Percentiles rank a stretch among this genome's conserved stretches.
Evolutionary conservation across 2,888 invertebrate species (phyloP).

Genomic region (Ptilodon capucinus): DNA sequence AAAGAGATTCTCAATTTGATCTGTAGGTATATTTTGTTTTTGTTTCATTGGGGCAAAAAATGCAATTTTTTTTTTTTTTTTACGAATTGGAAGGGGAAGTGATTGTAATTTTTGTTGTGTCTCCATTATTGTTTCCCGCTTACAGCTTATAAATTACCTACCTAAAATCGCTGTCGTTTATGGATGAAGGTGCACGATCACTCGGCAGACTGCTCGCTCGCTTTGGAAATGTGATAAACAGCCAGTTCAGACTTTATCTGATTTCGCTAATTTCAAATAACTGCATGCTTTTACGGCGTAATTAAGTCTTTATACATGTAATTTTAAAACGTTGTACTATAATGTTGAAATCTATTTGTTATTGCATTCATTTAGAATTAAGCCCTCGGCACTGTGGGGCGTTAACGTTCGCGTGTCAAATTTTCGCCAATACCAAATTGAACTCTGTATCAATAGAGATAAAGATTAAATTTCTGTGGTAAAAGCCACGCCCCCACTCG

Average conservation of each 20-base stretch:
- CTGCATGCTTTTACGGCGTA: conserved; percentile 19
- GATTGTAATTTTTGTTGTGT: no score
- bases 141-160: not conserved
- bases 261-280: conserved; percentile 37
- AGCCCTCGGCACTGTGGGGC: no score
- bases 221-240: conserved; percentile 39
- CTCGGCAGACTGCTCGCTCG: conserved; percentile 21
- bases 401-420: no score
- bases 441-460: no score
- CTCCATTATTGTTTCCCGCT: not conserved
- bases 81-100: no score
- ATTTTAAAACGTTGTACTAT: not conserved
- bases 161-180: conserved; percentile 10
- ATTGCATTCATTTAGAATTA: not conserved
- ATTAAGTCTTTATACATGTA: conserved; percentile 8
- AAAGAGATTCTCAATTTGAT: no score
- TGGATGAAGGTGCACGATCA: conserved; percentile 13
- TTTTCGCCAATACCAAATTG: no score
- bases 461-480: no score
- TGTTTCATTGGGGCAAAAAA: no score
- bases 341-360: not conserved
- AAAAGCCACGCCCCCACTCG: no score
- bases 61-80: no score
- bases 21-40: no score
- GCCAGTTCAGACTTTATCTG: conserved; percentile 32